Conservation (phyloP, 2,888 invertebrate genomes). For the Elmis aenea region DNA sequence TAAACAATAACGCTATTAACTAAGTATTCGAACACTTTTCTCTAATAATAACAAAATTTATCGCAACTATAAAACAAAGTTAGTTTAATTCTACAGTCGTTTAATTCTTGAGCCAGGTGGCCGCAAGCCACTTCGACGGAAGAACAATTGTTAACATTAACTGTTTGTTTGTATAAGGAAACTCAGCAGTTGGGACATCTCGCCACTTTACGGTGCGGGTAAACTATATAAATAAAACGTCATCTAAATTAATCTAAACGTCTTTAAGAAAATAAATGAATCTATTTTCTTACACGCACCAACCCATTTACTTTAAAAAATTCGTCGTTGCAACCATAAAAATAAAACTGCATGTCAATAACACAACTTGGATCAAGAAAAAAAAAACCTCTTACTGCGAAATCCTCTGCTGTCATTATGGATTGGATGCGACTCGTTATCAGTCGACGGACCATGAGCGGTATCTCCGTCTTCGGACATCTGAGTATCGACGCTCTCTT, state of each 20-base stretch:
- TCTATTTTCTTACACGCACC: constrained; percentile 1
- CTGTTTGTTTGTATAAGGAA: constrained; percentile 40
- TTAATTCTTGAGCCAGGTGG: constrained; percentile 35
- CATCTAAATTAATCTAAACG: constrained; percentile 6
- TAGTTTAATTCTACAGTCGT: constrained; percentile 12
- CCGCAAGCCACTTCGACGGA: constrained; percentile 40
- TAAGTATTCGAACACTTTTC: no score
- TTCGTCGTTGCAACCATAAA: constrained; percentile 1
- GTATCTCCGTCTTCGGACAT: constrained; percentile 56
- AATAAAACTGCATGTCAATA: constrained; percentile 5
- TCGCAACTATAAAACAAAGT: no score
- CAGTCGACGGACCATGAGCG: constrained; percentile 41
- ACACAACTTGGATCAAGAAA: constrained; percentile 6
- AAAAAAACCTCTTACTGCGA: constrained; percentile 51
- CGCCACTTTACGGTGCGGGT: constrained; percentile 9
- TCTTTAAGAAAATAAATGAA: constrained; percentile 10
- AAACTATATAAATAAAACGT: constrained; percentile 13
- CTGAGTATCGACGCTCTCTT: constrained; percentile 56
- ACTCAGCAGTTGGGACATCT: constrained; percentile 41
- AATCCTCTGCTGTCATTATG: constrained; percentile 51
- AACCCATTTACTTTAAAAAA: constrained; percentile 9
- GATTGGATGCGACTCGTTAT: constrained; percentile 41
- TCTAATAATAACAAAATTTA: no score
- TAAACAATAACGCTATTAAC: no score
- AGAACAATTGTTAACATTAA: constrained; percentile 42